phyloP scores from a whole-genome alignment of 2,113 vertebrate species.

The Engraulis encrasicolus region DNA sequence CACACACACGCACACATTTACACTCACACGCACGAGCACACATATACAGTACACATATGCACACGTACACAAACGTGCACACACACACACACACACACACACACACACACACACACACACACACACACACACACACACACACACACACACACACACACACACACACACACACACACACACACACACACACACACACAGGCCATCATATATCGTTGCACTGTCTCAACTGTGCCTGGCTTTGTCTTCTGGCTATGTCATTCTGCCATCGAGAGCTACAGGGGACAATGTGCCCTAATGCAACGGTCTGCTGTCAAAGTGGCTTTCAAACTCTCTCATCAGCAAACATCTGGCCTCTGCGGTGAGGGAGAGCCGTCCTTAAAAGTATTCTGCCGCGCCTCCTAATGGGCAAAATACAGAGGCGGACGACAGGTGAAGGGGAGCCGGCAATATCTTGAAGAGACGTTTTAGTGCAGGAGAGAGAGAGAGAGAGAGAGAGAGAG shows the following conservation, averaged over 20 bases:
- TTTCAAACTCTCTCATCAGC: conserved; percentile 55
- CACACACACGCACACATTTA: too few relatives aligned
- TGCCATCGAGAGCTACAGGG: neutral
- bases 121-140: too few relatives aligned
- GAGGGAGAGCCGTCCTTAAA: conserved; percentile 43
- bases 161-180: too few relatives aligned
- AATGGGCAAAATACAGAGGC: conserved; percentile 54
- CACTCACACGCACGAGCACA: too few relatives aligned
- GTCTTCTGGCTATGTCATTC: conserved; percentile 24
- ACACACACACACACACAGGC: neutral
- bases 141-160: too few relatives aligned
- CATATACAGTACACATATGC: too few relatives aligned
- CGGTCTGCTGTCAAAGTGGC: conserved; percentile 47
- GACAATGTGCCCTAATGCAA: conserved; percentile 35
- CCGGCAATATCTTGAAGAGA: conserved; percentile 39
- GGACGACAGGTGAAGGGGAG: conserved; percentile 51
- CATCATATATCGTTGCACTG: neutral
- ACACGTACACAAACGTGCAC: too few relatives aligned
- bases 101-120: too few relatives aligned
- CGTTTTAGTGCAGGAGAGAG: conserved; percentile 46
- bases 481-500: too few relatives aligned
- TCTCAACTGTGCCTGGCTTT: neutral
- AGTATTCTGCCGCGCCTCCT: conserved; percentile 56
- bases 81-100: too few relatives aligned
- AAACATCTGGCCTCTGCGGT: conserved; percentile 52